A percentile compares a stretch with the other conserved stretches of the same genome.
Conservation (phyloP, 2,113 vertebrate genomes). For the Crotalus helleri region DNA sequence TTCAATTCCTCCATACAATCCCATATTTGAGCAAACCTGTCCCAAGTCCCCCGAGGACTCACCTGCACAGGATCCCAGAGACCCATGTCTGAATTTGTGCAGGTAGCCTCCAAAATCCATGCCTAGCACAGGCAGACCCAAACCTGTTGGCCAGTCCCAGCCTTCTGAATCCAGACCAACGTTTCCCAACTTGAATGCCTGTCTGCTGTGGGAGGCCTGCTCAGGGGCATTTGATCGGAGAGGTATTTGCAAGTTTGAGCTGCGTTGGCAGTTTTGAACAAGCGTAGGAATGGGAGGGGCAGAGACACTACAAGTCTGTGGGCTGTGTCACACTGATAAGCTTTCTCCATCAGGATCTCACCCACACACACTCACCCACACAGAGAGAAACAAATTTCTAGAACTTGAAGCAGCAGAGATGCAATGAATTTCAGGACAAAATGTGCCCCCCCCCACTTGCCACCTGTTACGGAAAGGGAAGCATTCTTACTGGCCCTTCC, state of each 20-base stretch:
- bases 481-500: too few relatives aligned
- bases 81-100: background rate
- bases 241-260: background rate
- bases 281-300: background rate
- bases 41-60: background rate
- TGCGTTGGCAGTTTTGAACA: background rate
- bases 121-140: background rate
- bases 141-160: background rate
- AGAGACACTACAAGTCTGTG: fast-evolving
- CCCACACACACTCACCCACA: background rate
- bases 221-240: background rate
- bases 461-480: background rate
- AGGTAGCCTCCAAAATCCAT: background rate
- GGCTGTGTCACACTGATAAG: slow-evolving; percentile 53
- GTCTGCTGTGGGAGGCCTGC: background rate
- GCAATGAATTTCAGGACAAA: background rate
- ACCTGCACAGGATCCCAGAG: background rate
- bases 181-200: background rate
- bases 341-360: background rate
- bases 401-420: background rate
- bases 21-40: background rate
- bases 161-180: fast-evolving
- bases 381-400: slow-evolving; percentile 8
- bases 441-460: too few relatives aligned
- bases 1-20: background rate